These are phyloP conservation scores for Oophaga sylvatica DNA, from an alignment of 2,797 vertebrate species.

Conservation along the genomic window DNA sequence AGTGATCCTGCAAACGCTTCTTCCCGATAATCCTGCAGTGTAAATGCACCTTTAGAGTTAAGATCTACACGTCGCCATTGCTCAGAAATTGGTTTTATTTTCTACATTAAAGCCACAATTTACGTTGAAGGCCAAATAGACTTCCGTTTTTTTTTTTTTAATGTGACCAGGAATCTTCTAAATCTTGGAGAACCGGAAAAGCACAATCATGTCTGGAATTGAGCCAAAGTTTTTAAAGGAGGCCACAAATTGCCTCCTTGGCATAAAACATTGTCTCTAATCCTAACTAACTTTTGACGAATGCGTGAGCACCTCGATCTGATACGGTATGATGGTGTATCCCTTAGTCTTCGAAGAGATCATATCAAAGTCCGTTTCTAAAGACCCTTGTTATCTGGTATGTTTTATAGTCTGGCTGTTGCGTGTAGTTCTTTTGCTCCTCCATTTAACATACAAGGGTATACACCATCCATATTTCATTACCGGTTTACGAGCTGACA, in stretches of 20 bases:
- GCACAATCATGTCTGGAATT: background rate
- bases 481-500: constrained; percentile 35
- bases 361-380: background rate
- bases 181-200: background rate
- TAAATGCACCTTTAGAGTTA: too few relatives aligned
- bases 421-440: background rate
- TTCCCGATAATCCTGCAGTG: too few relatives aligned
- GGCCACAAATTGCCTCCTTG: background rate
- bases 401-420: background rate
- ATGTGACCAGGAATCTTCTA: too few relatives aligned
- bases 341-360: background rate
- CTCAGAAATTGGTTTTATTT: too few relatives aligned
- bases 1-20: too few relatives aligned
- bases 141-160: too few relatives aligned
- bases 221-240: background rate
- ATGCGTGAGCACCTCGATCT: too few relatives aligned
- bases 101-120: too few relatives aligned
- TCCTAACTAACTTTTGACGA: too few relatives aligned
- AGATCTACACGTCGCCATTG: too few relatives aligned
- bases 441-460: background rate
- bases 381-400: background rate
- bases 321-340: background rate
- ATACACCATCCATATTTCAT: constrained; percentile 44
- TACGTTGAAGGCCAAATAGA: too few relatives aligned
- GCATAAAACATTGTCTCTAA: too few relatives aligned